Evolutionary conservation across 2,888 invertebrate species (phyloP).

Genomic region (Cosmopolites sordidus): DNA sequence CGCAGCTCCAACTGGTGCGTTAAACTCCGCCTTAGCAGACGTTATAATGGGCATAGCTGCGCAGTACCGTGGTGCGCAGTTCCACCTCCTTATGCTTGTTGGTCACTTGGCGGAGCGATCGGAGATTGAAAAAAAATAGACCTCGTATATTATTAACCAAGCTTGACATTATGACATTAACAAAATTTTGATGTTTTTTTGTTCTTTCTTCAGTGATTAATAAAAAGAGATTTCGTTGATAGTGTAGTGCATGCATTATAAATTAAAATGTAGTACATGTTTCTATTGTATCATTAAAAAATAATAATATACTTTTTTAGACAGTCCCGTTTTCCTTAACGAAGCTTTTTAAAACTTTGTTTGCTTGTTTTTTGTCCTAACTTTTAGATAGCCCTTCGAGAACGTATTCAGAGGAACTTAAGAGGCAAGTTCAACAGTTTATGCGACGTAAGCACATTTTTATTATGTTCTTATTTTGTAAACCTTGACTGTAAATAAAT

Average conservation of each 20-base stretch:
- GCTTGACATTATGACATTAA: too few species aligned
- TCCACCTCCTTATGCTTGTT: too few species aligned
- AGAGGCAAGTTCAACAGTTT: constrained; percentile 43
- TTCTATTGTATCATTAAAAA: background rate
- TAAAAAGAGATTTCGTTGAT: background rate
- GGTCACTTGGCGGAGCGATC: too few species aligned
- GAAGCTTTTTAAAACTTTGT: constrained; percentile 24
- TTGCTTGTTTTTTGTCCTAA: constrained; percentile 33
- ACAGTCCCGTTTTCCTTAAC: constrained; percentile 10
- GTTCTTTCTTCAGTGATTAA: too few species aligned
- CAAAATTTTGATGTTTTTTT: too few species aligned
- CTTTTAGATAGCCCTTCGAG: constrained; percentile 42
- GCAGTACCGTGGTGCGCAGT: too few species aligned
- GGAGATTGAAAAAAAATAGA: too few species aligned
- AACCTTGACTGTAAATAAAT: background rate
- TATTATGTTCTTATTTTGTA: background rate
- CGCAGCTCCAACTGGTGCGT: too few species aligned
- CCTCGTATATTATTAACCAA: too few species aligned
- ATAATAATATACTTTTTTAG: constrained; percentile 3
- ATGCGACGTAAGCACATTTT: constrained; percentile 44
- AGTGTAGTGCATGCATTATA: background rate
- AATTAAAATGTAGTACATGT: background rate
- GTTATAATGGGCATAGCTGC: too few species aligned
- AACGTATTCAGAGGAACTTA: constrained; percentile 46
- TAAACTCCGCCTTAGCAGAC: too few species aligned